Evolutionary conservation across 2,113 vertebrate genomes (phyloP).

Genomic region (Lonchura striata): DNA sequence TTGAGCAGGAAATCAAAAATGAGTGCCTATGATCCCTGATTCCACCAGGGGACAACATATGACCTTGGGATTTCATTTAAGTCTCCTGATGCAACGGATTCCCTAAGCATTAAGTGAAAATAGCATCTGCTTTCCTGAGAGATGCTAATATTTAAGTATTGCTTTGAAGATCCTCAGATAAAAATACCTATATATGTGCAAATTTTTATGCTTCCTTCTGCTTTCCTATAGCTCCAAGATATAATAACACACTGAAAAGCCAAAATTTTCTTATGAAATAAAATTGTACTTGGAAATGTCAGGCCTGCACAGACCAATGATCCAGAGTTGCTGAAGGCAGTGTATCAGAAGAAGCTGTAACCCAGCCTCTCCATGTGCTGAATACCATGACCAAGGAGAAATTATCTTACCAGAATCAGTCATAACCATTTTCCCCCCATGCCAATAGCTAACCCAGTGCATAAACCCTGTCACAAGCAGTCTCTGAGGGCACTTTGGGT

Average conservation of each 20-base stretch:
- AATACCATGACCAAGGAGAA: fast-evolving
- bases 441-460: not conserved
- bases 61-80: slow-evolving; percentile 7
- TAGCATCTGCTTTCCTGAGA: not conserved
- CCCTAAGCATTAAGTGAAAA: not conserved
- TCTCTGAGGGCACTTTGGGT: not conserved
- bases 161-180: not conserved
- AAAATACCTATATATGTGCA: slow-evolving; percentile 22
- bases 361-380: not conserved
- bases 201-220: not conserved
- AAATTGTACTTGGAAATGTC: slow-evolving; percentile 23
- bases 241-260: not conserved
- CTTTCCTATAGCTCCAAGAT: not conserved
- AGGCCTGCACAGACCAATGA: not conserved
- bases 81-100: not conserved
- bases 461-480: not conserved
- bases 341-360: not conserved
- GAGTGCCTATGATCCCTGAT: not conserved
- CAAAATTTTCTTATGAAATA: not conserved
- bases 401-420: not conserved
- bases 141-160: slow-evolving; percentile 19
- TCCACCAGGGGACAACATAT: not conserved
- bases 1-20: not conserved
- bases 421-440: not conserved
- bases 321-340: not conserved